Conservation (phyloP, 2,888 invertebrate genomes). For the Crematogaster levior region DNA sequence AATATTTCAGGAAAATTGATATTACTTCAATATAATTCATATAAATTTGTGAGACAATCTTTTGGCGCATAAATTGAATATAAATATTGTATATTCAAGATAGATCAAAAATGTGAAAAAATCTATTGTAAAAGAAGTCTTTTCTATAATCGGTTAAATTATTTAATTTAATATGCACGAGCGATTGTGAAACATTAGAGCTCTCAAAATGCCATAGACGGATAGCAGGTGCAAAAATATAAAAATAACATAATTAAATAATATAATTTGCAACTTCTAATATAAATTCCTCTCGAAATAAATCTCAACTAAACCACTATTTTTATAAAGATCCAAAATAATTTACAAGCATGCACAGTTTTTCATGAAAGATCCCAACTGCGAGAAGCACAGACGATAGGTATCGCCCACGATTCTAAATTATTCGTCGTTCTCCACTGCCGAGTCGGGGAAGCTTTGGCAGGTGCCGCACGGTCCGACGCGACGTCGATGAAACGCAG, state of each 20-base stretch:
- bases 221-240: not conserved
- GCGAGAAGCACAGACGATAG: conserved; percentile 57
- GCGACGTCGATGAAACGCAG: conserved; percentile 80
- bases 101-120: not conserved
- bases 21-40: not conserved
- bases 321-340: not conserved
- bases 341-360: not conserved
- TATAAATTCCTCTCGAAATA: no score
- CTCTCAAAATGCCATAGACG: not conserved
- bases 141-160: not conserved
- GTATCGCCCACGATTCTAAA: conserved; percentile 78
- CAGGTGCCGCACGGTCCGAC: conserved; percentile 69
- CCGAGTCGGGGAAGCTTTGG: conserved; percentile 72
- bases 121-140: not conserved
- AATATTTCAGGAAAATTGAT: not conserved
- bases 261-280: no score
- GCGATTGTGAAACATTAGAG: not conserved
- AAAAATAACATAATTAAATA: no score
- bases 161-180: not conserved
- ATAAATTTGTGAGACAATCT: conserved; percentile 4
- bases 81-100: not conserved
- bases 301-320: not conserved
- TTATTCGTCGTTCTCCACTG: conserved; percentile 73
- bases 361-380: not conserved
- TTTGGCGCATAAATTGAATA: not conserved